A percentile compares a stretch with the other conserved stretches of the same genome.
Evolutionary conservation across 2,113 vertebrate genomes (phyloP).

Genomic region (Manacus vitellinus): DNA sequence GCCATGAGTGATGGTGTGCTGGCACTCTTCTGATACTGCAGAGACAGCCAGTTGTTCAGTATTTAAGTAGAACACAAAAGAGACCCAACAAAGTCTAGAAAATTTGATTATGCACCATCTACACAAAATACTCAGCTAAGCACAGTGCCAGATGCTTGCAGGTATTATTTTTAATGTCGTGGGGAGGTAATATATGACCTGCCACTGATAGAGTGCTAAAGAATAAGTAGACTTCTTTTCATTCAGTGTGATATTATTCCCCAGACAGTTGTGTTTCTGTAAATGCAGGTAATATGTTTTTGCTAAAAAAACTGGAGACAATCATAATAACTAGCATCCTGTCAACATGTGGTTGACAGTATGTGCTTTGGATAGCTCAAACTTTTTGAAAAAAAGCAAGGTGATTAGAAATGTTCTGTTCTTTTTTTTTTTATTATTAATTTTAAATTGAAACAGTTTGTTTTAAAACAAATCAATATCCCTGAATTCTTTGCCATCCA

Average conservation of each 20-base stretch:
- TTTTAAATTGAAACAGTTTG: conserved; percentile 13
- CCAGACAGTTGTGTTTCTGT: not conserved
- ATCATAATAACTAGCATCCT: not conserved
- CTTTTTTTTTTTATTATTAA: not conserved
- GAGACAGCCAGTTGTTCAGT: not conserved
- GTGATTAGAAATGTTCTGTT: not conserved
- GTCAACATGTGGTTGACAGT: not conserved
- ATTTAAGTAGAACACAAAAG: not conserved
- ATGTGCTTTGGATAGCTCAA: not conserved
- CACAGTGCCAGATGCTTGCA: not conserved
- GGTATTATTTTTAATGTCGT: not conserved
- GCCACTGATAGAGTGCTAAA: not conserved
- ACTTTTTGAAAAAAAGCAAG: not conserved
- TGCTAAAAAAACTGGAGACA: not conserved
- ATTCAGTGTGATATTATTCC: not conserved
- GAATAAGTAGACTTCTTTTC: not conserved
- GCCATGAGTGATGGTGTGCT: not conserved
- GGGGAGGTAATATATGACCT: not conserved
- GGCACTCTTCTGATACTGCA: not conserved
- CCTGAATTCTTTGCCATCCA: not conserved
- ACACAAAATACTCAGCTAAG: not conserved
- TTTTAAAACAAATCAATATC: conserved; percentile 8
- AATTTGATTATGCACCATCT: not conserved
- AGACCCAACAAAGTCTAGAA: not conserved
- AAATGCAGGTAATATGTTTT: not conserved